Conservation (phyloP, 2,113 vertebrate species). For the Dasyornis broadbenti region DNA sequence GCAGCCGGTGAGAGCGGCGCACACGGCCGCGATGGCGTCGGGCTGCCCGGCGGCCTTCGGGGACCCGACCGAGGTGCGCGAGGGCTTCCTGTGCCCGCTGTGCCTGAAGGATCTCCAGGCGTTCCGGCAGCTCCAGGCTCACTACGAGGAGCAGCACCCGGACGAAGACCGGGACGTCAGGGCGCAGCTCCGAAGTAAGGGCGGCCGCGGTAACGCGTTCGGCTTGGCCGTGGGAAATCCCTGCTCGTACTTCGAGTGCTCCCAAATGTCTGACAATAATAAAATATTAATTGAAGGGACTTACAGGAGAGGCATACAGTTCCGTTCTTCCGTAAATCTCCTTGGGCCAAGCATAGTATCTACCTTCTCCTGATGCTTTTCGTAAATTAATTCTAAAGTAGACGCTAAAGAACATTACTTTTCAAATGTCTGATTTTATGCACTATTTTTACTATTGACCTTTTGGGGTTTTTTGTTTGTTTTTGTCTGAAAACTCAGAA, state of each 20-base stretch:
- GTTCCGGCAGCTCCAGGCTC: slow-evolving; percentile 90
- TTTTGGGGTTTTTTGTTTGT: rapidly evolving
- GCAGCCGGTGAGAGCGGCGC: neutral
- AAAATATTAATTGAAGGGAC: rapidly evolving
- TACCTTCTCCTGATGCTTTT: rapidly evolving
- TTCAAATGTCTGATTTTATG: neutral
- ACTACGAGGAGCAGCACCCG: slow-evolving; percentile 93
- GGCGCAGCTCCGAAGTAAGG: slow-evolving; percentile 89
- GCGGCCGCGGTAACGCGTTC: neutral
- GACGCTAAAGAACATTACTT: neutral
- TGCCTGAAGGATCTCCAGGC: slow-evolving; percentile 95
- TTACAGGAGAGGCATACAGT: rapidly evolving
- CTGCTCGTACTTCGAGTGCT: neutral
- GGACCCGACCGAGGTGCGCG: slow-evolving; percentile 84
- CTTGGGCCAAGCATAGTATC: neutral
- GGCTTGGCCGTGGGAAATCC: neutral
- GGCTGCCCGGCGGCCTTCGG: slow-evolving; percentile 81
- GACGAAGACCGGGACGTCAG: slow-evolving; percentile 85
- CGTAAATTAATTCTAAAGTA: neutral
- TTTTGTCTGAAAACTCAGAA: neutral
- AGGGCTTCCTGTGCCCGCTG: slow-evolving; percentile 93
- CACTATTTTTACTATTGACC: neutral
- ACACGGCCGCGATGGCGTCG: slow-evolving; percentile 77
- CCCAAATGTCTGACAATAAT: rapidly evolving
- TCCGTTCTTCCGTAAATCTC: rapidly evolving